phyloP scores from a whole-genome alignment of 37 sponge, comb jelly and placozoan genomes.

The Mnemiopsis leidyi region DNA sequence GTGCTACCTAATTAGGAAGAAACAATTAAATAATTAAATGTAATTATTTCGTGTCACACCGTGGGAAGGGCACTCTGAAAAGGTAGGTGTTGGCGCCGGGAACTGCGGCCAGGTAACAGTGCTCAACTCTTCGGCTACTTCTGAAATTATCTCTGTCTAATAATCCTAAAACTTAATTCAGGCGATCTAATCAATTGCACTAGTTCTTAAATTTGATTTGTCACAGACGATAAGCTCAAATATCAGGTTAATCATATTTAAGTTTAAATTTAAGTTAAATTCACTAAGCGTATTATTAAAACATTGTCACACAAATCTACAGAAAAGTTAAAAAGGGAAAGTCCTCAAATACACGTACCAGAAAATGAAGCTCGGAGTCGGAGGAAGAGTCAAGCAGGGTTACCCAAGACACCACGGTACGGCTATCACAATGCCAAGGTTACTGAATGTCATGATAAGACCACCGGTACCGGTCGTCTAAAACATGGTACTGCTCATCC shows the following conservation, averaged over 20 bases:
- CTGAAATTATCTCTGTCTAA: neutral
- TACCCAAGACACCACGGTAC: neutral
- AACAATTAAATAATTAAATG: neutral
- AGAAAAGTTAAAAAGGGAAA: neutral
- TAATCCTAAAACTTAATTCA: neutral
- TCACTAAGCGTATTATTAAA: no score
- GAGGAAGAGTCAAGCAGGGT: neutral
- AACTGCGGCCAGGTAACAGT: neutral
- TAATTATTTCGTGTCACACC: neutral
- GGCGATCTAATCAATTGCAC: no score
- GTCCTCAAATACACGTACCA: neutral
- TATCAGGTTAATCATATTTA: no score
- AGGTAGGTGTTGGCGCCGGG: no score
- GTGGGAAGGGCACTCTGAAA: neutral
- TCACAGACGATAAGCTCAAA: no score
- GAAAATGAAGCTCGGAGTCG: neutral
- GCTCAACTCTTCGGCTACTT: neutral
- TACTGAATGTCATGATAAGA: neutral
- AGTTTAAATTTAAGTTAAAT: no score
- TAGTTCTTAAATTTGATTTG: no score
- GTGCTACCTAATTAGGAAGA: neutral
- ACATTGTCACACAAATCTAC: no score
- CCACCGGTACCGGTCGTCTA: neutral
- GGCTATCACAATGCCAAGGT: no score
- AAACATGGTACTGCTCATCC: neutral